phyloP scores from a whole-genome alignment of 2,888 invertebrate species.

The Polymixis lichenea region DNA sequence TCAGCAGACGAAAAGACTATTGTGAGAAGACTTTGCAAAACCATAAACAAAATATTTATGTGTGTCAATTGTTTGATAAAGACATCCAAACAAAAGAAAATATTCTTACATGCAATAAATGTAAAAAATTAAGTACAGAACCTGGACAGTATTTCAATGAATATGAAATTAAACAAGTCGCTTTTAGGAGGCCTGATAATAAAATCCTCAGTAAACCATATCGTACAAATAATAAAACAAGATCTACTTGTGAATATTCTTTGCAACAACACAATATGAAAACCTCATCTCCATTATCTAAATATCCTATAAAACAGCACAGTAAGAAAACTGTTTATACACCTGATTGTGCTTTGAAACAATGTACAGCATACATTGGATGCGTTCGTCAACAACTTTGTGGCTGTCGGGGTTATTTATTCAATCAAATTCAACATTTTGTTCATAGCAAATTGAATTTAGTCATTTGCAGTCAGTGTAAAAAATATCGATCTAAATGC shows the following conservation, averaged over 20 bases:
- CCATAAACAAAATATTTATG: too few species aligned
- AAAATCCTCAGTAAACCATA: not conserved
- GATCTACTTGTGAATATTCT: too few species aligned
- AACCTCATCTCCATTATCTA: too few species aligned
- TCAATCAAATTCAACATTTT: not conserved
- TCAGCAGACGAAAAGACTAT: not conserved
- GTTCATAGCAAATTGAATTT: not conserved
- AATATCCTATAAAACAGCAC: not conserved
- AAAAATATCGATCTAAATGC: not conserved
- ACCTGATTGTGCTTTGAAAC: not conserved
- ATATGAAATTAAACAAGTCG: not conserved
- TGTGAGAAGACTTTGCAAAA: too few species aligned
- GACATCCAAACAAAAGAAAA: too few species aligned
- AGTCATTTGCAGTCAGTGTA: not conserved
- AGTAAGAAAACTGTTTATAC: not conserved
- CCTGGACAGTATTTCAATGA: not conserved
- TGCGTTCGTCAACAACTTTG: not conserved
- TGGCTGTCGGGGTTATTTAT: not conserved
- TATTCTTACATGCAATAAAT: not conserved
- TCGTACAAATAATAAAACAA: not conserved
- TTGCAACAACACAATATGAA: too few species aligned
- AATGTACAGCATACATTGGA: not conserved
- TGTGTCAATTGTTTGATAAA: too few species aligned
- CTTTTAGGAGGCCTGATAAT: not conserved
- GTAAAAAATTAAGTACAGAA: not conserved